Percentiles rank a stretch among this genome's conserved stretches.
These are phyloP conservation scores for Cebidichthys violaceus DNA, from an alignment of 2,113 vertebrate species.

Conservation along the genomic window DNA sequence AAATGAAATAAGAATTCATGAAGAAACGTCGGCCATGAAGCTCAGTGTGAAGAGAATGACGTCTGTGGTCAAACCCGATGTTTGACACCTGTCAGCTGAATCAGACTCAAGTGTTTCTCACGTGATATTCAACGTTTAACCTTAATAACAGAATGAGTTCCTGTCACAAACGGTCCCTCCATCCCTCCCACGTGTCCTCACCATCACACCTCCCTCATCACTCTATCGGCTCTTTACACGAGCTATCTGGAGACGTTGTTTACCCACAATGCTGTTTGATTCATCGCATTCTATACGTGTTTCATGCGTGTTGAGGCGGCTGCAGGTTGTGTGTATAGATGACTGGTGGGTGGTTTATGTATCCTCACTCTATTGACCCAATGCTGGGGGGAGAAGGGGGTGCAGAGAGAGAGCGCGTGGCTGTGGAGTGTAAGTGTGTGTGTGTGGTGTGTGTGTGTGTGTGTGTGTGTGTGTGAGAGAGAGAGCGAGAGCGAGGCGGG, in stretches of 20 bases:
- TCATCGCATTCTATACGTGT: not conserved
- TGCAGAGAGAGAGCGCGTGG: conserved; percentile 35
- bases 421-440: not conserved
- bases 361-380: conserved; percentile 73
- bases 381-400: conserved; percentile 64
- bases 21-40: conserved; percentile 22
- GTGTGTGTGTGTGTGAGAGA: not conserved
- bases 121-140: not conserved
- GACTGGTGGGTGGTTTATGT: conserved; percentile 72
- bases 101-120: not conserved
- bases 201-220: conserved; percentile 4
- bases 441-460: not conserved
- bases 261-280: not conserved
- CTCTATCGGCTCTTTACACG: not conserved
- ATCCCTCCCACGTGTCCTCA: conserved; percentile 48
- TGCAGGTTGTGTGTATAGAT: too few relatives aligned
- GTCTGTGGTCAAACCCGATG: too few relatives aligned
- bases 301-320: not conserved
- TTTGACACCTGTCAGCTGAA: not conserved
- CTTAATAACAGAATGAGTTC: not conserved
- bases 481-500: not conserved
- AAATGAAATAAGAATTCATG: not conserved
- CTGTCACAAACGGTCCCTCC: not conserved
- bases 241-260: not conserved
- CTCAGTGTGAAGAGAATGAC: conserved; percentile 5